Conservation (phyloP, 2,797 vertebrate genomes). For the Leucoraja ocellata region DNA sequence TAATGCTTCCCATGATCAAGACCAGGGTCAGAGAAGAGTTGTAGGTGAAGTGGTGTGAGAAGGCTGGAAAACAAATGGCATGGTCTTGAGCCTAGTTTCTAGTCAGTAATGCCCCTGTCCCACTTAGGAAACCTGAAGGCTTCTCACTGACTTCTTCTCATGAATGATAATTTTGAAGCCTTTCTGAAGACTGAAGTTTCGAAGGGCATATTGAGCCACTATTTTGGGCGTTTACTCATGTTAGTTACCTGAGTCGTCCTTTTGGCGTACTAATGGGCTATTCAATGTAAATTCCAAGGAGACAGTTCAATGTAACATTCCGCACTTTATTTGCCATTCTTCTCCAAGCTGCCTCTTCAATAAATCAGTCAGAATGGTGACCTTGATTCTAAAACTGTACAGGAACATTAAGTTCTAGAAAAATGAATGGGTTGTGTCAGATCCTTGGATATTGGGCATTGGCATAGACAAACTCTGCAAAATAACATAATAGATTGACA, state of each 20-base stretch:
- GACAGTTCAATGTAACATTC: background rate
- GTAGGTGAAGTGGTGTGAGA: too few species aligned
- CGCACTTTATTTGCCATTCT: background rate
- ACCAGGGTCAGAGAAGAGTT: too few species aligned
- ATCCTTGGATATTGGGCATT: background rate
- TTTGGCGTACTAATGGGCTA: background rate
- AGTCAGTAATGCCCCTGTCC: too few species aligned
- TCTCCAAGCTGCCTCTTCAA: background rate
- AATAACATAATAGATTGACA: background rate
- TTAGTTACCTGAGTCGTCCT: background rate
- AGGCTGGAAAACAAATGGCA: too few species aligned
- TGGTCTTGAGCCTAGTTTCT: too few species aligned
- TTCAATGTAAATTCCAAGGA: background rate
- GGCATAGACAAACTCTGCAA: background rate
- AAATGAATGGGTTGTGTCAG: too few species aligned
- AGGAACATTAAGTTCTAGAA: too few species aligned
- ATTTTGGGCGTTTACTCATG: background rate
- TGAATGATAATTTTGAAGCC: too few species aligned
- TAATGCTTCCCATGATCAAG: too few species aligned
- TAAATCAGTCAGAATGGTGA: background rate
- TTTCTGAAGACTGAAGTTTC: background rate
- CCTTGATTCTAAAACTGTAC: background rate
- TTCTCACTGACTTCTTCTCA: too few species aligned
- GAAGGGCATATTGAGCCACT: background rate
- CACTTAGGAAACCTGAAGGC: too few species aligned